Percentiles rank a stretch among this genome's conserved stretches.
Conservation (phyloP, 2,888 invertebrate species). For the Blomia tropicalis region DNA sequence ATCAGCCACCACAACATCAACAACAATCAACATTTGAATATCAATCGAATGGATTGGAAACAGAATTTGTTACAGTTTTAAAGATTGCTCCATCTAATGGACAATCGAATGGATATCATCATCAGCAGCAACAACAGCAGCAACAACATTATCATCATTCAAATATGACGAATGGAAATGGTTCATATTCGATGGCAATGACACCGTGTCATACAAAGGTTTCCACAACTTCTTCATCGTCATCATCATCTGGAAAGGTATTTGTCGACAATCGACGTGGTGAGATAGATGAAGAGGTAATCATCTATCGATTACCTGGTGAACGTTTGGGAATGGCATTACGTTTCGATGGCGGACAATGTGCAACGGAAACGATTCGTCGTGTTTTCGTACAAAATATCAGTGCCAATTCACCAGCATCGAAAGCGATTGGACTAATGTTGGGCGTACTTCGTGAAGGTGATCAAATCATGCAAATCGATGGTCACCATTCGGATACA, state of each 20-base stretch:
- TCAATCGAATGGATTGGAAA: neutral
- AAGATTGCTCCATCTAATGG: neutral
- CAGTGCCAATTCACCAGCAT: conserved; percentile 69
- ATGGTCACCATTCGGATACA: conserved; percentile 55
- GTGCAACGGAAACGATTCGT: conserved; percentile 59
- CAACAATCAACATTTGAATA: neutral
- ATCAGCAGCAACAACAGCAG: neutral
- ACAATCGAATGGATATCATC: neutral
- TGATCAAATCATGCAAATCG: conserved; percentile 74
- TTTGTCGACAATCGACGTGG: neutral
- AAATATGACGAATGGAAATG: neutral
- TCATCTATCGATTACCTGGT: conserved; percentile 67
- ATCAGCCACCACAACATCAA: neutral
- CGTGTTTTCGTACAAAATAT: conserved; percentile 73
- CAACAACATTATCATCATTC: neutral
- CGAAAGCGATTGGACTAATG: conserved; percentile 49
- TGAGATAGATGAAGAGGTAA: conserved; percentile 43
- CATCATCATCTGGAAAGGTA: neutral
- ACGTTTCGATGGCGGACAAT: conserved; percentile 77
- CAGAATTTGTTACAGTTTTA: conserved; percentile 10
- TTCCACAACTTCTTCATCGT: neutral
- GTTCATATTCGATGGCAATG: neutral
- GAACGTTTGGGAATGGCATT: conserved; percentile 77
- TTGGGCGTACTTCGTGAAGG: conserved; percentile 71
- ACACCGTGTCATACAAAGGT: neutral